Evolutionary conservation across 2,888 invertebrate species (phyloP).

Genomic region (Prionchulus punctatus): DNA sequence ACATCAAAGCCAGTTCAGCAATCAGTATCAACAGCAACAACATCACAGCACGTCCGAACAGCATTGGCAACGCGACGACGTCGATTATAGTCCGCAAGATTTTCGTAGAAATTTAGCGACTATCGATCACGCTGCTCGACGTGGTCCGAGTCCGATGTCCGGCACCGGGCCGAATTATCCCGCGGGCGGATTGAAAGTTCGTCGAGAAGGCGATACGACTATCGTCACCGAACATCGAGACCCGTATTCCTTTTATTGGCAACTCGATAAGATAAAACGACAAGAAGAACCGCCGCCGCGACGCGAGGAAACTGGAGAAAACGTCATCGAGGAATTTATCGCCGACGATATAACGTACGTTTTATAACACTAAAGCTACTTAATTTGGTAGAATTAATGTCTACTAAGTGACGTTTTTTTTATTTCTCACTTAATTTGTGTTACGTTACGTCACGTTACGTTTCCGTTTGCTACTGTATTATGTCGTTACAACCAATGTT

Average conservation of each 20-base stretch:
- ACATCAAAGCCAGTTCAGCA: no score
- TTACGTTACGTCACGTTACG: no score
- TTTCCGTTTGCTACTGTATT: no score
- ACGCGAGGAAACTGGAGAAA: slow-evolving; percentile 19
- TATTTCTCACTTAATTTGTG: no score
- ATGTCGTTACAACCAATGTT: no score
- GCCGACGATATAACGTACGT: no score
- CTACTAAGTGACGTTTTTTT: no score
- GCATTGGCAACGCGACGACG: slow-evolving; percentile 1
- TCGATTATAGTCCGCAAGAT: slow-evolving; percentile 12
- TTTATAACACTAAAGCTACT: no score
- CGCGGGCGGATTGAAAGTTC: slow-evolving; percentile 18
- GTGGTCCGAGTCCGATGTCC: background rate
- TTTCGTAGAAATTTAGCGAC: slow-evolving; percentile 10
- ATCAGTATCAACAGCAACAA: background rate
- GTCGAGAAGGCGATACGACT: slow-evolving; percentile 25
- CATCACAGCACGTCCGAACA: background rate
- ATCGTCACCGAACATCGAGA: slow-evolving; percentile 32
- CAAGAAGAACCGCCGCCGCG: slow-evolving; percentile 17
- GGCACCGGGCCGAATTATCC: background rate
- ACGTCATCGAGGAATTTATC: slow-evolving; percentile 27
- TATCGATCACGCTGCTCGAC: slow-evolving; percentile 10
- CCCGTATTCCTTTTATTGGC: slow-evolving; percentile 33
- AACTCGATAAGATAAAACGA: slow-evolving; percentile 24
- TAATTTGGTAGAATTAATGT: no score